Evolutionary conservation across 2,113 vertebrate species (phyloP).

Genomic region (Nesogale talazaci): DNA sequence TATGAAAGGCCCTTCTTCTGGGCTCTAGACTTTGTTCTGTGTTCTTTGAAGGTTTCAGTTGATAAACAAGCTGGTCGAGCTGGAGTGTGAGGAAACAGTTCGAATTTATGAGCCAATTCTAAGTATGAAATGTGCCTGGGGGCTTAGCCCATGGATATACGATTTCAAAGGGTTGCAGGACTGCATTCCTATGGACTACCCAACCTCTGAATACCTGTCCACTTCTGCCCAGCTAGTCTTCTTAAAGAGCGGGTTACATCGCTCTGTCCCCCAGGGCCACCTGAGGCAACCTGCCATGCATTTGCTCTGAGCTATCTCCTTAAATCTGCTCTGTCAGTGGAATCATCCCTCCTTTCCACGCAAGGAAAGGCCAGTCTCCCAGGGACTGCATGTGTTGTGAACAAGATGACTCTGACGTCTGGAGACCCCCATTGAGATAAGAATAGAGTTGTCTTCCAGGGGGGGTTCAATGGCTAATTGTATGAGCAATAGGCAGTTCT

Average conservation of each 20-base stretch:
- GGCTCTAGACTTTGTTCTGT: not conserved
- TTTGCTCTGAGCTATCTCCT: not conserved
- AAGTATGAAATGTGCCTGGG: not conserved
- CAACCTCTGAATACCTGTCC: not conserved
- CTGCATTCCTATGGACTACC: not conserved
- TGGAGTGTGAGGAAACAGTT: not conserved
- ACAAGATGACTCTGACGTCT: not conserved
- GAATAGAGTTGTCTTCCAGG: not conserved
- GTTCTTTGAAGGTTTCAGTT: not conserved
- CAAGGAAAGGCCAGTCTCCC: not conserved
- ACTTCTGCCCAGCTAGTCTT: not conserved
- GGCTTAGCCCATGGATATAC: not conserved
- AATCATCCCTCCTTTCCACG: not conserved
- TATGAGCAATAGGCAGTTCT: not conserved
- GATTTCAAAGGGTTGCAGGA: not conserved
- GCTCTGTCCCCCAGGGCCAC: not conserved
- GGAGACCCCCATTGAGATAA: not conserved
- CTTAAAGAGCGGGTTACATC: not conserved
- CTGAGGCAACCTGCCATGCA: not conserved
- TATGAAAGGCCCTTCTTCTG: not conserved
- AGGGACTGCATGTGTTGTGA: not conserved
- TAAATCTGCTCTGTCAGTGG: not conserved
- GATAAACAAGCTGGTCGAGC: not conserved
- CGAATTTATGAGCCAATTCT: not conserved
- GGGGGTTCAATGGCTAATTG: not conserved